Evolutionary conservation across 2,888 invertebrate genomes (phyloP), one percentile per base, ranked within the genome.

Genomic region (Andrena trimmerana): DNA sequence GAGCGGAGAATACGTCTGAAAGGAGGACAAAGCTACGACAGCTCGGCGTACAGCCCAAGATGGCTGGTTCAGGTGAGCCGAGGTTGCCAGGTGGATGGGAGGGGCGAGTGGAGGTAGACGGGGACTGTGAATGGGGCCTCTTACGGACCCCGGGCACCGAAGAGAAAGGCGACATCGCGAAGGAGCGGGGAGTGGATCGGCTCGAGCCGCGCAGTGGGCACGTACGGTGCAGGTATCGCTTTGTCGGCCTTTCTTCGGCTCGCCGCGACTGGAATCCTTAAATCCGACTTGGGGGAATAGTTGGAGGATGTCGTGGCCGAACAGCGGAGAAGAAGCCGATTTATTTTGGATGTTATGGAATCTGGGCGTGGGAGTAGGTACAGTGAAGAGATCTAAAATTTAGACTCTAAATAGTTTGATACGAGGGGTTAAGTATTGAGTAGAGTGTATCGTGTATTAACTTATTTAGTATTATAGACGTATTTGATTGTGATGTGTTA

Each of bases 61-160:
- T 91, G 91, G 91, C 92, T 81, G 90, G 57, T 69, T 74, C 86
- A 78, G 88, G 81, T 87, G 85, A 86, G 88, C 69, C 74, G 83
- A 88, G 87, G 85, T 90, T 86, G 90, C 88, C 87, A 89, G 88
- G 88, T 88, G 81, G 86, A 83, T 73, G 54, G 59, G 74, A 63
- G 70, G 13, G 42, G 59, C 67, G 72, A 10, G 57, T n/a, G 52
- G 31, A 59, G 71, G 63, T 54, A 63, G 76, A 71, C 48, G 36
- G 59, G 20, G 20, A 59, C 67, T 74, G 81, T 83, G 80, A 88
- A 86, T 83, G 88, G 86, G 85, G 83, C 77, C 81, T 73, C 62
- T 82, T 78, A 50, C 75, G 60, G 74, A 29, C 60, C 72, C 75
- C 31, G 59, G 59, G 54, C 33, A 42, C 27, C 54, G 52, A 78